Percentiles rank a stretch among this genome's conserved stretches.
phyloP scores from a whole-genome alignment of 2,797 vertebrate species.

The Lacerta viridis region DNA sequence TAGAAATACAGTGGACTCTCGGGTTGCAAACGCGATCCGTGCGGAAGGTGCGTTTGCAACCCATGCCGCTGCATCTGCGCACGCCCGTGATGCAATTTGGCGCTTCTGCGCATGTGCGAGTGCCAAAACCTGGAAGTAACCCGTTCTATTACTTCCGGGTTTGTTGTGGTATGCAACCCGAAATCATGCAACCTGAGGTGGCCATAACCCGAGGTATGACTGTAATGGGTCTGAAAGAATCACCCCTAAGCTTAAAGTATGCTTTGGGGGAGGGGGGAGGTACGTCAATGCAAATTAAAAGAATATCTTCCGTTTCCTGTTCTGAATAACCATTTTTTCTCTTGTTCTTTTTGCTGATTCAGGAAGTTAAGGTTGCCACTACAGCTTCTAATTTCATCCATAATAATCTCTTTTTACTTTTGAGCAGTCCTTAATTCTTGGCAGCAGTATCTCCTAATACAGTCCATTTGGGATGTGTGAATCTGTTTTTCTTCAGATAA shows the following conservation, averaged over 20 bases:
- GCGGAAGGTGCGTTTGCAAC: no score
- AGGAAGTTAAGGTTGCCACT: conserved; percentile 81
- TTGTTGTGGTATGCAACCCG: no score
- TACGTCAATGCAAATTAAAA: conserved; percentile 76
- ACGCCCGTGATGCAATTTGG: no score
- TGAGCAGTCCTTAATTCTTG: conserved; percentile 82
- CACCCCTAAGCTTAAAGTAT: conserved; percentile 59
- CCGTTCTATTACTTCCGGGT: no score
- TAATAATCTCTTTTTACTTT: conserved; percentile 84
- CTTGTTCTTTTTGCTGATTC: conserved; percentile 80
- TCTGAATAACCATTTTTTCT: conserved; percentile 80
- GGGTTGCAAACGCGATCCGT: no score
- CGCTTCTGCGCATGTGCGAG: no score
- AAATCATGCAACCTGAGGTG: no score
- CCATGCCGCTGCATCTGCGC: no score
- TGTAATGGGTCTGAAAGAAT: conserved; percentile 75
- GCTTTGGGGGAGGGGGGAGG: no score
- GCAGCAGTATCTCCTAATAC: conserved; percentile 83
- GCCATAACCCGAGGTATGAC: no score
- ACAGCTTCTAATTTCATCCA: conserved; percentile 82
- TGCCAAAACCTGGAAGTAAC: no score
- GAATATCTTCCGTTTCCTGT: conserved; percentile 83
- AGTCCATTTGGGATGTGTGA: conserved; percentile 83
- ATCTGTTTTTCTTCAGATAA: conserved; percentile 86
- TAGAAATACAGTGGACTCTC: no score